Base-by-base conservation (phyloP, 2,888 invertebrate genomes). In the Tanypteryx hageni region DNA sequence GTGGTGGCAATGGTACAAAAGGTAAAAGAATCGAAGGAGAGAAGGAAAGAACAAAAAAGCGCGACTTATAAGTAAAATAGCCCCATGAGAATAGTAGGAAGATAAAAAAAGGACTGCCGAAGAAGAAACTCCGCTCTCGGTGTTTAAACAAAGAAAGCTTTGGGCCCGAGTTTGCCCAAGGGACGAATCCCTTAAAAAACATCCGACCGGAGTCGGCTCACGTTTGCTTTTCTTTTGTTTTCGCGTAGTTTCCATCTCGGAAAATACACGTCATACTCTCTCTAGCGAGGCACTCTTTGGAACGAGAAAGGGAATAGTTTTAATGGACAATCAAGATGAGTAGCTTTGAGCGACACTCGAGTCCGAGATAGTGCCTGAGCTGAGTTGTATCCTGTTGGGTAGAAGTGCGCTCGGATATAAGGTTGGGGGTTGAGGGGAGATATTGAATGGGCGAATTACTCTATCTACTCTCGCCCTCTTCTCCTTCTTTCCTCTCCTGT, bases 111-210 rank as follows among this genome's bases (percentile, higher is more conserved):
- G 61, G 61, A 16, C 7, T 27, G 27, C 27, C 13, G 76, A 76
- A 76, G 76, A 76, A 22, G 76, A 76, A 76, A 76, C 76, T 76
- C 18, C 61, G 13, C 18, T 76, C 22, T 27, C 76, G 14, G 76
- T 76, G 27, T 76, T 76, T 76, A 76, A 76, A 76, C 76, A 76
- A 76, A 22, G 76, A 76, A 76, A 76, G 22, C 76, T 27, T 14
- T 27, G 44, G 76, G 27, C 22, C 76, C 27, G 14, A 27, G 76
- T 76, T 22, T 76, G 76, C 76, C 76, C 22, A 76, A 27, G 10
- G 11, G 27, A 76, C 7, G 76, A 76, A 27, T 76, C 27, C 76
- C 11, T 44, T 8, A 22, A 76, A 76, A 22, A 76, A 22, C 5
- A 22, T 0, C 11, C 13, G 22, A 27, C 3, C 11, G 27, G 22